These are phyloP conservation scores for Ibidorhyncha struthersii DNA, from an alignment of 2,113 vertebrate species.

Conservation along the genomic window DNA sequence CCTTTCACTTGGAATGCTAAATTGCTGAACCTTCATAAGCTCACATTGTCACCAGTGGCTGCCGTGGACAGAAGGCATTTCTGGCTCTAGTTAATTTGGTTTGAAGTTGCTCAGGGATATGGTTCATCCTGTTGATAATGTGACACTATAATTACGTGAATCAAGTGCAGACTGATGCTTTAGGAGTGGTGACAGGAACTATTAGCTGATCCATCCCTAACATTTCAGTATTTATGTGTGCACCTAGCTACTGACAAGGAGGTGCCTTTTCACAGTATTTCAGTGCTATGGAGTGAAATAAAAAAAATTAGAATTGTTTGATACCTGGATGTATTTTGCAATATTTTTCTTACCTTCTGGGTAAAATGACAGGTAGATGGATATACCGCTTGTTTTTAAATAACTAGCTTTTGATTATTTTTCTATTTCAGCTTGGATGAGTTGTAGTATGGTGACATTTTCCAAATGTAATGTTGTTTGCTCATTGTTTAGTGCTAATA, in stretches of 20 bases:
- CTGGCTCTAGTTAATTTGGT: conserved; percentile 9
- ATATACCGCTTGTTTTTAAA: background rate
- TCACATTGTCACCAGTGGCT: background rate
- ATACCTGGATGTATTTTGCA: background rate
- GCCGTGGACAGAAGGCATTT: background rate
- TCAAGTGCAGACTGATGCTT: background rate
- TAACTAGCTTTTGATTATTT: background rate
- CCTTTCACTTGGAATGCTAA: background rate
- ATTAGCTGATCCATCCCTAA: background rate
- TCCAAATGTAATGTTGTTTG: background rate
- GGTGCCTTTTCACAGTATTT: background rate
- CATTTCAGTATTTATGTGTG: background rate
- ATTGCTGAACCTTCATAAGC: background rate
- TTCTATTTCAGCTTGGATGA: background rate
- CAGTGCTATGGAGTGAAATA: background rate
- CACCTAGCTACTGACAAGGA: background rate
- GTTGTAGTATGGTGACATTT: background rate
- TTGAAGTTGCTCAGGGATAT: conserved; percentile 13
- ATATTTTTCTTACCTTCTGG: background rate
- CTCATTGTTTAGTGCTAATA: background rate
- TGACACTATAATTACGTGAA: background rate
- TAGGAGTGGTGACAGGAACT: background rate
- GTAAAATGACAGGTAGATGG: background rate
- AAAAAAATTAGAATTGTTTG: background rate
- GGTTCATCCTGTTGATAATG: conserved; percentile 19